Percentiles rank a stretch among this genome's conserved stretches.
Evolutionary conservation across 2,113 vertebrate species (phyloP).

Genomic region (Camelus bactrianus): DNA sequence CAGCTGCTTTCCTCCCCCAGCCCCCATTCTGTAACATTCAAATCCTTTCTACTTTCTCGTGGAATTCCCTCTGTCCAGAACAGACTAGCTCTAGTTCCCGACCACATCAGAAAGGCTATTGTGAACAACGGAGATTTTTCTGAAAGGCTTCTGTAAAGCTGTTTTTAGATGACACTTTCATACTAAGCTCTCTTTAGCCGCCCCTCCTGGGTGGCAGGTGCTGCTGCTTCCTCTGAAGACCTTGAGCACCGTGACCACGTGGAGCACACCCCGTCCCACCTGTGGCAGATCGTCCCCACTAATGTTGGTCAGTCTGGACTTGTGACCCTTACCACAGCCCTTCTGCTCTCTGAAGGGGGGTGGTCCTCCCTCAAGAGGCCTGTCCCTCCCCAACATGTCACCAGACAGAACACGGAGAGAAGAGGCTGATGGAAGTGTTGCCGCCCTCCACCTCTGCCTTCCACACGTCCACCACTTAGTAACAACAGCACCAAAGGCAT

Average conservation of each 20-base stretch:
- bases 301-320: too few relatives aligned
- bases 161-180: background rate
- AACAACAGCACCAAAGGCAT: background rate
- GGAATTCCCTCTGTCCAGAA: background rate
- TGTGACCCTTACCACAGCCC: background rate
- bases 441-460: background rate
- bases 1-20: background rate
- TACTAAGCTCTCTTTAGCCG: background rate
- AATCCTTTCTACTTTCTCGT: background rate
- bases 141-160: background rate
- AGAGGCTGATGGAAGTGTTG: background rate
- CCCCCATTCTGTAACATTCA: background rate
- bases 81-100: background rate
- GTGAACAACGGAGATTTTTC: background rate
- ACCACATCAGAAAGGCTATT: background rate
- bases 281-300: background rate
- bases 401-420: background rate
- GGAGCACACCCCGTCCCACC: too few relatives aligned
- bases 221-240: background rate
- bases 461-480: background rate
- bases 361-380: background rate
- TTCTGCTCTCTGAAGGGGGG: background rate
- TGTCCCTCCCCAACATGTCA: accelerated
- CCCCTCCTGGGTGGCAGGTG: background rate
- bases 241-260: accelerated